Conservation (phyloP, 2,888 invertebrate genomes). For the Atethmia centrago region DNA sequence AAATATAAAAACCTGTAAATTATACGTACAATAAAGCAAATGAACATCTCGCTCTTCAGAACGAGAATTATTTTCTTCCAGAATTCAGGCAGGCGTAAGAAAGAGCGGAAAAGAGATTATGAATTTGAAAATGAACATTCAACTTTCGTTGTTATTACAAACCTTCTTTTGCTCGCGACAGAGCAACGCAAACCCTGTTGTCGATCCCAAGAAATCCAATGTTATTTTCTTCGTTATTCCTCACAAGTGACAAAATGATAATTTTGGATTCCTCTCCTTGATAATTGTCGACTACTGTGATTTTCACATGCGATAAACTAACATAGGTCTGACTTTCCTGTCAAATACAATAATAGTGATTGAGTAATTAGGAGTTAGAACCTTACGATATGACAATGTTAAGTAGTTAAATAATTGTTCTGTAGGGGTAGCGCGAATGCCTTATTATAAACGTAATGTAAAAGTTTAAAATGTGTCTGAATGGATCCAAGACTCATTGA, state of each 20-base stretch:
- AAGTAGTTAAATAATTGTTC: background rate
- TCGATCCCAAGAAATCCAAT: conserved; percentile 93
- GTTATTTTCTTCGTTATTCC: conserved; percentile 92
- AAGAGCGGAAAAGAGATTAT: background rate
- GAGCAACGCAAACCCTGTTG: conserved; percentile 94
- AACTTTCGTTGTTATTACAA: background rate
- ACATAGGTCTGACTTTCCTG: conserved; percentile 77
- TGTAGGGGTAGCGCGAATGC: background rate
- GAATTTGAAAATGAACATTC: background rate
- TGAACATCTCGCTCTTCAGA: conserved; percentile 4
- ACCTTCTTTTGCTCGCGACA: conserved; percentile 92
- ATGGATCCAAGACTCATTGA: too few species aligned
- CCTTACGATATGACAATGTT: too few species aligned
- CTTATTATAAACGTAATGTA: too few species aligned
- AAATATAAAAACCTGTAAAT: conserved; percentile 91
- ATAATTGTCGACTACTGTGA: conserved; percentile 94
- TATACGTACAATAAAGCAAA: background rate
- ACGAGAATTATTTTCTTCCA: background rate
- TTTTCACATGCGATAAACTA: conserved; percentile 89
- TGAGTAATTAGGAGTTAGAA: too few species aligned
- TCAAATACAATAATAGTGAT: conserved; percentile 51
- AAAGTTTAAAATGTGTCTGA: too few species aligned
- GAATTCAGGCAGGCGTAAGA: background rate
- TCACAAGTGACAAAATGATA: conserved; percentile 94
- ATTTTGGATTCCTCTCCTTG: conserved; percentile 95